Evolutionary conservation across 2,888 invertebrate species (phyloP).

Genomic region (Acanthopleura granulata): DNA sequence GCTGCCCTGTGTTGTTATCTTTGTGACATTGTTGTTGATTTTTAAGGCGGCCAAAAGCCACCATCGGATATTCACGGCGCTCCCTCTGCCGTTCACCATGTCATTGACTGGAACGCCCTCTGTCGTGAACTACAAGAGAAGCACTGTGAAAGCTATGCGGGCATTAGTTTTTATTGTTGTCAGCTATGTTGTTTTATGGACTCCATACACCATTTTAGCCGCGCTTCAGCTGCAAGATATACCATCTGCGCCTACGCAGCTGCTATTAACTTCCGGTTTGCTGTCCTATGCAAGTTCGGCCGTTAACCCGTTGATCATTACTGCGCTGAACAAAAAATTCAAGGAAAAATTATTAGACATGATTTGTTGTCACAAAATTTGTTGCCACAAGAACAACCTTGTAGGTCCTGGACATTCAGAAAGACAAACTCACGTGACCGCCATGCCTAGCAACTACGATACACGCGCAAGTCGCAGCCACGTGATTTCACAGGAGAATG

Average conservation of each 20-base stretch:
- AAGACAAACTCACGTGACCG: background rate
- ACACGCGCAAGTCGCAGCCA: conserved; percentile 6
- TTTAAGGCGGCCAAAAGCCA: conserved; percentile 42
- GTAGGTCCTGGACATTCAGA: background rate
- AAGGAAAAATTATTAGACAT: conserved; percentile 33
- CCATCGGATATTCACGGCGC: conserved; percentile 45
- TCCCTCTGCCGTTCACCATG: conserved; percentile 38
- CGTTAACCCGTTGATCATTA: conserved; percentile 46
- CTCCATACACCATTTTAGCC: conserved; percentile 38
- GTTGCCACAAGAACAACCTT: conserved; percentile 13
- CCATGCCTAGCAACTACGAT: background rate
- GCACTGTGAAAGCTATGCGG: conserved; percentile 45
- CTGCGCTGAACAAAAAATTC: conserved; percentile 46
- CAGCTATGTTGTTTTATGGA: conserved; percentile 37
- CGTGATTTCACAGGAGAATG: background rate
- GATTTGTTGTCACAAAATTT: conserved; percentile 27
- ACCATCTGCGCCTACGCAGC: background rate
- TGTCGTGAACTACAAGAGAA: conserved; percentile 37
- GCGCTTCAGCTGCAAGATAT: conserved; percentile 27
- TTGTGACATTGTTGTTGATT: conserved; percentile 37
- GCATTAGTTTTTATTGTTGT: conserved; percentile 40
- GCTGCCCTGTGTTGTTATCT: conserved; percentile 37
- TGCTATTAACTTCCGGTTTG: conserved; percentile 34
- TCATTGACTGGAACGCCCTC: background rate
- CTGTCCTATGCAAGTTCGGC: conserved; percentile 41